Conservation (phyloP, 37 sponge, comb jelly and placozoan genomes). For the Trichoplax adhaerens region DNA sequence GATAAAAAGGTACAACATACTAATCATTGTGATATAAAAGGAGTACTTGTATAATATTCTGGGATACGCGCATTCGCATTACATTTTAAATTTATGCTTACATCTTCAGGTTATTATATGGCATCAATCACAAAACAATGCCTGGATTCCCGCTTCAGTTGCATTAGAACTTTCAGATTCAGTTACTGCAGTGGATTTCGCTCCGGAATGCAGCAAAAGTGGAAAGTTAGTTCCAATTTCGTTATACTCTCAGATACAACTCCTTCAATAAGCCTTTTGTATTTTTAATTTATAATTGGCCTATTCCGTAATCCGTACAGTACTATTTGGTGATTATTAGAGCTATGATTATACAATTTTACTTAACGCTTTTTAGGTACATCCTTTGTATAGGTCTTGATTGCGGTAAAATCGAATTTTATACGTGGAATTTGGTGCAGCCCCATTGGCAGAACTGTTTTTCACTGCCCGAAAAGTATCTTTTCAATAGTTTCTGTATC, state of each 20-base stretch:
- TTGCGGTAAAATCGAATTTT: constrained; percentile 22
- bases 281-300: no score
- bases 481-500: constrained; percentile 8
- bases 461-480: neutral
- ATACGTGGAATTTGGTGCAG: constrained; percentile 1
- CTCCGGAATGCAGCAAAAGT: constrained; percentile 10
- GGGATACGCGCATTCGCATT: no score
- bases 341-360: no score
- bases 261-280: no score
- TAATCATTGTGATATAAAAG: neutral
- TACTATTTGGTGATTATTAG: no score
- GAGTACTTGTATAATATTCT: neutral
- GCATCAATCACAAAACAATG: no score
- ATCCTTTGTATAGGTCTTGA: constrained; percentile 48
- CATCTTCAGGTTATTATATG: no score
- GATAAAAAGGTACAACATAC: constrained; percentile 53
- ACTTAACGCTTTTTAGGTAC: constrained; percentile 14
- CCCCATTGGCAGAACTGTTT: constrained; percentile 5
- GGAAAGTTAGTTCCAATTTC: neutral
- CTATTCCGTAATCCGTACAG: no score
- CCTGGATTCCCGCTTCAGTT: constrained; percentile 26
- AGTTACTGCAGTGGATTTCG: constrained; percentile 60
- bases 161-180: constrained; percentile 26
- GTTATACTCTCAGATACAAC: constrained; percentile 1
- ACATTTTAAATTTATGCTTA: no score